phyloP scores from a whole-genome alignment of 1,140 invertebrate genomes.

The Agrypnia vestita region DNA sequence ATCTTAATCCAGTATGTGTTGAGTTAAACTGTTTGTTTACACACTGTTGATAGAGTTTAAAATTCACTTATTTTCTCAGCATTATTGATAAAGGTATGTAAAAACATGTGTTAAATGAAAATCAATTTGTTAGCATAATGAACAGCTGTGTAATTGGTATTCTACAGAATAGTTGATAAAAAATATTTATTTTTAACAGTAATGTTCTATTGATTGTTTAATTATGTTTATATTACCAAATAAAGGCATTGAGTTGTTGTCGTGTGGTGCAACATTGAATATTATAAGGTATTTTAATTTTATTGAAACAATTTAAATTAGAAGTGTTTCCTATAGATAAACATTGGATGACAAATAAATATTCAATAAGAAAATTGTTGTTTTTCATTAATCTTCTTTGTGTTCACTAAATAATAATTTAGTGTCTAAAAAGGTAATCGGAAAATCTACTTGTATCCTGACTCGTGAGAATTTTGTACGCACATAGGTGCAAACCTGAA shows the following conservation, averaged over 20 bases:
- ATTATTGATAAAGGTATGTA: slow-evolving; percentile 24
- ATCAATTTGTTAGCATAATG: slow-evolving; percentile 6
- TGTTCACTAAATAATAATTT: too few species aligned
- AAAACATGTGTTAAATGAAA: neutral
- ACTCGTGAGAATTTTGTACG: too few species aligned
- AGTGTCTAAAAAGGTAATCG: too few species aligned
- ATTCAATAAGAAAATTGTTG: slow-evolving; percentile 38
- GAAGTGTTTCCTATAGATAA: slow-evolving; percentile 39
- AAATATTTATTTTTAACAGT: slow-evolving; percentile 38
- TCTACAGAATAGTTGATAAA: neutral
- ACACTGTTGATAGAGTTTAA: slow-evolving; percentile 34
- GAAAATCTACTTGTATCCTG: too few species aligned
- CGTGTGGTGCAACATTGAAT: slow-evolving; percentile 37
- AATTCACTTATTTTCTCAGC: slow-evolving; percentile 34
- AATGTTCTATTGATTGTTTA: slow-evolving; percentile 20
- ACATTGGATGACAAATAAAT: slow-evolving; percentile 46
- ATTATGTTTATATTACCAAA: slow-evolving; percentile 41
- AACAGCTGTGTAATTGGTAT: slow-evolving; percentile 21
- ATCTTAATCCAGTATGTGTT: slow-evolving; percentile 35
- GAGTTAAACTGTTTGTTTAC: slow-evolving; percentile 10
- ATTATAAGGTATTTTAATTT: slow-evolving; percentile 40
- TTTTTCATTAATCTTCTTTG: neutral
- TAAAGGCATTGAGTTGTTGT: slow-evolving; percentile 45
- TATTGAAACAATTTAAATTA: slow-evolving; percentile 23
- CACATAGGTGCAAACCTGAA: too few species aligned